Percentiles rank a stretch among this genome's conserved stretches.
Conservation (phyloP, 1,140 invertebrate species). For the Papilio machaon region DNA sequence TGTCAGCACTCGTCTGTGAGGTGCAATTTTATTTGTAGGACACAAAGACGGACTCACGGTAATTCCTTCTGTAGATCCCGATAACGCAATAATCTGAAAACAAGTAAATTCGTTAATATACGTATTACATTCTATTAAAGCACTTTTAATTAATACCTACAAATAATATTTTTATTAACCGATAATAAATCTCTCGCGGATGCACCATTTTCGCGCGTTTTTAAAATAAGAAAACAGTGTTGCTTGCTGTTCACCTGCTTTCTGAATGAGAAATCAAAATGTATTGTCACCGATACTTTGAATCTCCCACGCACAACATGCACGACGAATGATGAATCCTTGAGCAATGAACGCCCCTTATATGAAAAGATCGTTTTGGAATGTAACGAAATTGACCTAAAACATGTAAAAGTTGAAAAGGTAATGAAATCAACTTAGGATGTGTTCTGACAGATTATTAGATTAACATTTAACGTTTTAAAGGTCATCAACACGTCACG, state of each 20-base stretch:
- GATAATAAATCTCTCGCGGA: constrained; percentile 38
- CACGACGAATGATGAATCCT: constrained; percentile 65
- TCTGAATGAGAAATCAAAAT: constrained; percentile 58
- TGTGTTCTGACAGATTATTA: constrained; percentile 3
- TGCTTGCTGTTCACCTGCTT: constrained; percentile 49
- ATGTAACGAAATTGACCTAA: constrained; percentile 48
- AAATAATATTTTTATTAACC: constrained; percentile 42
- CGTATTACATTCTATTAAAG: not conserved
- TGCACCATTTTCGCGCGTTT: constrained; percentile 39
- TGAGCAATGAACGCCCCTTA: constrained; percentile 70
- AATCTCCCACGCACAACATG: constrained; percentile 64
- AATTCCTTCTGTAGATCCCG: constrained; percentile 53
- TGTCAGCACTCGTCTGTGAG: constrained; percentile 52
- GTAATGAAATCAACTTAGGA: constrained; percentile 31
- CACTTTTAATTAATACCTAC: constrained; percentile 44
- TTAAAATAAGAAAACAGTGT: constrained; percentile 42
- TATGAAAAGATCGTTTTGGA: constrained; percentile 49
- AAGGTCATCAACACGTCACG: not conserved
- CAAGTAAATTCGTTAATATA: constrained; percentile 18
- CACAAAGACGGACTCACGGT: constrained; percentile 68
- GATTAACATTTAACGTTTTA: not conserved
- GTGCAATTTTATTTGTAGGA: constrained; percentile 77
- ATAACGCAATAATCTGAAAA: constrained; percentile 57
- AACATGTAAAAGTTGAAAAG: constrained; percentile 26
- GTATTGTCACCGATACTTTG: constrained; percentile 56